Evolutionary conservation across 1,140 invertebrate species (phyloP).

Genomic region (Sitophilus oryzae): DNA sequence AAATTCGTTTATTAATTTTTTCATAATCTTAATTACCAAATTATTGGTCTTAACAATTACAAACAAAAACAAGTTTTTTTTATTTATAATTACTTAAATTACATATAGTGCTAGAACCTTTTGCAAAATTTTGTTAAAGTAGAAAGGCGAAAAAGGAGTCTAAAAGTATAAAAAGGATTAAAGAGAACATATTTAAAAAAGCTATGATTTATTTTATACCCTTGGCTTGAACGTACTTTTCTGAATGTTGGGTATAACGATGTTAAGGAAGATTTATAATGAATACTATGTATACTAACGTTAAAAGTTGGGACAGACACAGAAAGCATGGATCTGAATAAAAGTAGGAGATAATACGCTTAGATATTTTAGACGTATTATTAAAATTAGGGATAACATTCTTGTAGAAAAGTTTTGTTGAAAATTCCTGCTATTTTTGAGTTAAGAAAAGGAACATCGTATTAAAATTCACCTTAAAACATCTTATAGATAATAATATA

Average conservation of each 20-base stretch:
- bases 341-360: conserved; percentile 6
- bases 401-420: too few species aligned
- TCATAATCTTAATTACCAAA: too few species aligned
- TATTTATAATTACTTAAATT: too few species aligned
- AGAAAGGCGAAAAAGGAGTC: conserved; percentile 1
- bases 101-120: too few species aligned
- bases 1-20: too few species aligned
- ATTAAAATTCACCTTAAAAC: too few species aligned
- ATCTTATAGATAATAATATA: too few species aligned
- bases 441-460: too few species aligned
- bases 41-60: too few species aligned
- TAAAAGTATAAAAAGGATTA: neutral
- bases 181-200: conserved; percentile 13
- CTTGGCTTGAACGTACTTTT: conserved; percentile 4
- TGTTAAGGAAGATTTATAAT: conserved; percentile 21
- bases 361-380: conserved; percentile 2
- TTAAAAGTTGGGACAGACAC: neutral
- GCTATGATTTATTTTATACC: conserved; percentile 14
- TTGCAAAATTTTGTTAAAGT: too few species aligned
- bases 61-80: too few species aligned
- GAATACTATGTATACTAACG: conserved; percentile 8
- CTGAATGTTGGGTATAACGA: conserved; percentile 9
- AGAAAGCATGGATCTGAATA: conserved; percentile 14
- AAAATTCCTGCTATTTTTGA: too few species aligned
- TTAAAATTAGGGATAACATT: neutral